Base-by-base conservation (phyloP, 2,888 invertebrate species). In the Campoplex capitator region DNA sequence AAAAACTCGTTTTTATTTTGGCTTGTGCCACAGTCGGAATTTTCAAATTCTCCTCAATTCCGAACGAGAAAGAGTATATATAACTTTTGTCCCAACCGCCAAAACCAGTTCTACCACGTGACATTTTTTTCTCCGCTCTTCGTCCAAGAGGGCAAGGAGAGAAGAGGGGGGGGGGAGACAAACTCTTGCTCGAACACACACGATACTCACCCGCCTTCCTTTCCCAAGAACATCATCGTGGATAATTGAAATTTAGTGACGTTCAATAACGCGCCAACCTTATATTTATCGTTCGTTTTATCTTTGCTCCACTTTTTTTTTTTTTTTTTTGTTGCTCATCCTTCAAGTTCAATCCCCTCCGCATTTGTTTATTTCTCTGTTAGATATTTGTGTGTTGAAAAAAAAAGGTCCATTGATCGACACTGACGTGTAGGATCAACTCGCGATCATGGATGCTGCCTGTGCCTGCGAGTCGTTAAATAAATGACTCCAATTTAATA, bases 51-150 rank as follows among this genome's bases (percentile, higher is more conserved):
- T 28, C 51, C 71, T 75, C 38, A 35, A 75, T 48, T 45, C 42
- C 23, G 58, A 6, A 76, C 28, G 62, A 45, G 42, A 42, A 32
- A 32, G 42, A 32, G 62, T 77, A 58, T 56, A 42, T 42, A 45
- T 54, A 62, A 45, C 45, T 38, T 74, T 67, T 48, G 38, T 58
- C 54, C n/a, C 77, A 74, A 74, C 77, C 48, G 76, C 74, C 85
- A n/a, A 85, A 85, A 85, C 85, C 82, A 85, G 85, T 85, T 85
- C 81, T 42, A 70, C 70, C 83, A 48, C 73, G 82, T 77, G 85
- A 85, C 82, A 76, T 58, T 75, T 81, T 38, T 75, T 67, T 38
- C 65, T 35, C 18, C 23, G 54, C 48, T 9, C 45, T 16, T 62
- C 28, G 45, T 62, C 32, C 56, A 18, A 74, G 51, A 9, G 71